These are phyloP conservation scores for Uloborus plumipes DNA, from an alignment of 2,888 invertebrate species.

Conservation along the genomic window DNA sequence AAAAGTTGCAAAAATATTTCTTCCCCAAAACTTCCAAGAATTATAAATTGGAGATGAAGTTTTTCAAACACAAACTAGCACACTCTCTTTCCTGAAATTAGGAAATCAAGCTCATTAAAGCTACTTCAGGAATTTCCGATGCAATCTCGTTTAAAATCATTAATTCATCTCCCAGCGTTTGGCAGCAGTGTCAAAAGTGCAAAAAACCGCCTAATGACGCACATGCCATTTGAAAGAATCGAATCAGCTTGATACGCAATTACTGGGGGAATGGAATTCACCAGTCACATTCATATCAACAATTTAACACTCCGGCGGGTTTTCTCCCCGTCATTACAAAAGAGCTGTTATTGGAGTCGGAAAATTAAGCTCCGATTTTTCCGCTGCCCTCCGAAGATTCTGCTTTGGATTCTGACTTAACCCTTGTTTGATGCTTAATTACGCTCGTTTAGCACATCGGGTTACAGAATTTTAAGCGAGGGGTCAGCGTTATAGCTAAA, in stretches of 20 bases:
- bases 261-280: slow-evolving; percentile 1
- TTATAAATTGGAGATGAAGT: too few species aligned
- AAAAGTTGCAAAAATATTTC: too few species aligned
- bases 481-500: slow-evolving; percentile 12
- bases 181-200: too few species aligned
- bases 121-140: too few species aligned
- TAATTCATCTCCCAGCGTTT: too few species aligned
- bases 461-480: slow-evolving; percentile 39
- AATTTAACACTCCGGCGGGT: slow-evolving; percentile 7
- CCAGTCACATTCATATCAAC: slow-evolving; percentile 11
- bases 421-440: slow-evolving; percentile 18
- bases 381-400: slow-evolving; percentile 3
- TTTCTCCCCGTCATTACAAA: slow-evolving; percentile 17
- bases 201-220: too few species aligned
- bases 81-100: too few species aligned
- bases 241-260: slow-evolving; percentile 8
- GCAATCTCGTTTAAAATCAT: too few species aligned
- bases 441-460: slow-evolving; percentile 24
- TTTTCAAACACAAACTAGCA: too few species aligned
- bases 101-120: too few species aligned
- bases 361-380: slow-evolving; percentile 14
- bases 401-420: slow-evolving; percentile 30
- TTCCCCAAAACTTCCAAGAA: too few species aligned
- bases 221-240: too few species aligned
- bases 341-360: slow-evolving; percentile 9